These are phyloP conservation scores for Anarhynchus alexandrinus DNA, from an alignment of 2,113 vertebrate species.

Conservation along the genomic window DNA sequence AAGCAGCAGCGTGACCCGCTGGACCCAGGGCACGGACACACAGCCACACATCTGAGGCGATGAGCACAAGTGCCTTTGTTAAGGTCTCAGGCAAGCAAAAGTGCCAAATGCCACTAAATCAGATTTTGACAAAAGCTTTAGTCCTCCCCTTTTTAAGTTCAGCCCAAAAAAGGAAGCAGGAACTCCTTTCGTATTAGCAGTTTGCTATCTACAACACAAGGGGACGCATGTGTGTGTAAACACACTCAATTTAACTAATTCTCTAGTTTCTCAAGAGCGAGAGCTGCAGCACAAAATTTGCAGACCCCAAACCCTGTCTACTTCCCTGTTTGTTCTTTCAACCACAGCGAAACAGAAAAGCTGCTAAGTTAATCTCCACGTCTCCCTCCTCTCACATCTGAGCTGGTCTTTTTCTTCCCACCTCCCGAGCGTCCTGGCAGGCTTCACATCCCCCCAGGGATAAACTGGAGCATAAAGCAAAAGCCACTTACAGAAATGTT, in stretches of 20 bases:
- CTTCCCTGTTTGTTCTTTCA: background rate
- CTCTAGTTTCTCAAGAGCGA: background rate
- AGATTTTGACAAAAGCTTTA: background rate
- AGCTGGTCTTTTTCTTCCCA: background rate
- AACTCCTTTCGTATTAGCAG: background rate
- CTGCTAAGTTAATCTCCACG: background rate
- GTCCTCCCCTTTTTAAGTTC: background rate
- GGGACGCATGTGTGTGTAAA: fast-evolving
- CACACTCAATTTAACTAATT: background rate
- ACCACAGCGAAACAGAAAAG: background rate
- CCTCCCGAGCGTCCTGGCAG: background rate
- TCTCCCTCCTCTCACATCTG: background rate
- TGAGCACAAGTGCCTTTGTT: background rate
- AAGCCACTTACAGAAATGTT: constrained; percentile 88
- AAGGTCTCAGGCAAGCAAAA: background rate
- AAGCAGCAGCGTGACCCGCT: background rate
- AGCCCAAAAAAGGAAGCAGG: background rate
- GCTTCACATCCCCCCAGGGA: background rate
- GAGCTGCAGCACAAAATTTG: background rate
- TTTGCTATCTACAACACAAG: background rate
- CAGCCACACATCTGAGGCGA: too few relatives aligned
- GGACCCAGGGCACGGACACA: background rate
- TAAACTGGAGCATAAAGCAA: background rate
- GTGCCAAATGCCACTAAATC: background rate
- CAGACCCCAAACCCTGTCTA: background rate